phyloP scores from a whole-genome alignment of 2,113 vertebrate genomes.

The Lepisosteus oculatus region DNA sequence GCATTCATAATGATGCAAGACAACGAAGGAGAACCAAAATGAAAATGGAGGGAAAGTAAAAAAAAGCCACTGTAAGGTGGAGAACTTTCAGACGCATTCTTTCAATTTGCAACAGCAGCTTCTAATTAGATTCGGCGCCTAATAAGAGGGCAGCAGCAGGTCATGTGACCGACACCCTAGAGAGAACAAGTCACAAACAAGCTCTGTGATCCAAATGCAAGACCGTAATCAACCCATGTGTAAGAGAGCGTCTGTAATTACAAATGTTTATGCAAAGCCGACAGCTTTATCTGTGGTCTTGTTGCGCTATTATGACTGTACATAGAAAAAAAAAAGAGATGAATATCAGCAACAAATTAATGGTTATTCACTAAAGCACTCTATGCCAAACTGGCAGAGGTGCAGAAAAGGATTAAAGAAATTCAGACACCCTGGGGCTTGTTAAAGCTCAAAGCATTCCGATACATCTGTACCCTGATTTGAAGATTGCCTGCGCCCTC shows the following conservation, averaged over 20 bases:
- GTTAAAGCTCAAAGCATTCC: neutral
- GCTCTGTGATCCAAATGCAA: too few relatives aligned
- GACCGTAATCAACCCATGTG: neutral
- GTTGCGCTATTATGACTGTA: neutral
- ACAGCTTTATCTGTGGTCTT: neutral
- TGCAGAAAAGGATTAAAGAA: neutral
- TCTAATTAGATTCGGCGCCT: too few relatives aligned
- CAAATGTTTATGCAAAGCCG: neutral
- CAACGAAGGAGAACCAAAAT: too few relatives aligned
- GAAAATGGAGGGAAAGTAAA: too few relatives aligned
- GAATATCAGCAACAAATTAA: conserved; percentile 13
- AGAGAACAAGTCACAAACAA: too few relatives aligned
- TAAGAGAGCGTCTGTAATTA: neutral
- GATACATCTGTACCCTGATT: neutral
- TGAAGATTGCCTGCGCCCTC: neutral
- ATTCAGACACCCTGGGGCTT: neutral
- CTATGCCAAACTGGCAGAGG: neutral
- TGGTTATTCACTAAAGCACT: neutral
- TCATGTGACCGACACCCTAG: too few relatives aligned
- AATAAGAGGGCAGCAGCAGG: too few relatives aligned
- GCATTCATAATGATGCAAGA: too few relatives aligned
- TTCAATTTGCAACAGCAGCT: too few relatives aligned
- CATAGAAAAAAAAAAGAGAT: conserved; percentile 1
- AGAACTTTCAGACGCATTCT: too few relatives aligned
- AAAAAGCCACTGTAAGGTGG: too few relatives aligned